Percentiles rank a stretch among this genome's conserved stretches.
phyloP scores from a whole-genome alignment of 2,113 vertebrate genomes.

The human (Homo sapiens) region DNA sequence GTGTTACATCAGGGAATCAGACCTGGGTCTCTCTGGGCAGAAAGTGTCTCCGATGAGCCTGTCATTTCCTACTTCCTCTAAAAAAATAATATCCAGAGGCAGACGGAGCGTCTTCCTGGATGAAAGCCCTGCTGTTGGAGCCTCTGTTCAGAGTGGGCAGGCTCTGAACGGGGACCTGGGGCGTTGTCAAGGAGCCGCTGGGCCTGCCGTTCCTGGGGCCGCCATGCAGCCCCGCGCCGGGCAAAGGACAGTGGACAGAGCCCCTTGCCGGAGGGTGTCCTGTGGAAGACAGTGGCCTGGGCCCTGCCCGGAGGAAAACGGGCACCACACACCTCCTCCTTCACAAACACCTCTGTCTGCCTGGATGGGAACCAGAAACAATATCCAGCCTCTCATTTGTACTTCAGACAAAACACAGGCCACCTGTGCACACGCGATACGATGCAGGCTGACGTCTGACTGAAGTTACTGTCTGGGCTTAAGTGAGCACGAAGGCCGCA shows the following conservation, averaged over 20 bases:
- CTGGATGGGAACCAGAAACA: accelerated
- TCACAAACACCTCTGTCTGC: accelerated
- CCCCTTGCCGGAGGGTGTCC: accelerated
- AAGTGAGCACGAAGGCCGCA: accelerated
- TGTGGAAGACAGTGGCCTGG: not conserved
- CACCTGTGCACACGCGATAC: accelerated
- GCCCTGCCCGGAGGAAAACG: accelerated
- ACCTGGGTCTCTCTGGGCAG: no score
- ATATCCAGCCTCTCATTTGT: accelerated
- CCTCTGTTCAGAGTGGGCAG: not conserved
- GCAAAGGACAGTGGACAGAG: accelerated
- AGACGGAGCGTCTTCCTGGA: accelerated
- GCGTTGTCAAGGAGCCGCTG: not conserved
- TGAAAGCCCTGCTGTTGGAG: accelerated
- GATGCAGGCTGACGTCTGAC: accelerated
- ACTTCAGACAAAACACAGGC: not conserved
- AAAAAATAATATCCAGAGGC: accelerated
- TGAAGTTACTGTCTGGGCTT: accelerated
- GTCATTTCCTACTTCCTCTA: not conserved
- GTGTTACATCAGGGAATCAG: accelerated
- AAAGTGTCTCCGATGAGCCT: accelerated
- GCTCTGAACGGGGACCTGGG: accelerated
- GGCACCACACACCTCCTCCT: accelerated
- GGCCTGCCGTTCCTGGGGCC: conserved; percentile 90
- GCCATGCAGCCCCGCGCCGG: conserved; percentile 87